These are phyloP conservation scores for Tinamus major DNA, from an alignment of 2,797 vertebrate species.

Conservation along the genomic window DNA sequence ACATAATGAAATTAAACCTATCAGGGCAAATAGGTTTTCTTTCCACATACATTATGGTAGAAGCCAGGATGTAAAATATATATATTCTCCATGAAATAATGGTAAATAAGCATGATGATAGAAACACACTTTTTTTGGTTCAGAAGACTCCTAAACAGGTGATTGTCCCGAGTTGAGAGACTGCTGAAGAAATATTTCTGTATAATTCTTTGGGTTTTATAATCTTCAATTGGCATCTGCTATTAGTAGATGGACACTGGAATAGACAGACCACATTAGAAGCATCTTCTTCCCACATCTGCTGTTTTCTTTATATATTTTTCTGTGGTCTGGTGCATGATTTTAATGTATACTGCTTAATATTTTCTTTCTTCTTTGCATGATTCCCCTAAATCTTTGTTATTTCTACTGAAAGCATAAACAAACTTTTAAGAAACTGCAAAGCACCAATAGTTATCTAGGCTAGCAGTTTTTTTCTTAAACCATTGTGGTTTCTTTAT, in stretches of 20 bases:
- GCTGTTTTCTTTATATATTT: neutral
- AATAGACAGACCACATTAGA: neutral
- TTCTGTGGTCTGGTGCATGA: neutral
- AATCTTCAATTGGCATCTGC: neutral
- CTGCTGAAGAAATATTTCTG: neutral
- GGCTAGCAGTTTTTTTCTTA: neutral
- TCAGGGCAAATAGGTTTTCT: neutral
- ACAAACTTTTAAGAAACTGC: neutral
- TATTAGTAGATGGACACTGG: neutral
- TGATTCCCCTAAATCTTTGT: neutral
- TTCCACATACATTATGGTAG: neutral
- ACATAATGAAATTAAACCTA: neutral
- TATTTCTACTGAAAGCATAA: neutral
- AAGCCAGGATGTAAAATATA: neutral
- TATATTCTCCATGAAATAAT: neutral
- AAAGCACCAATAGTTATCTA: neutral
- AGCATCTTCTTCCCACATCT: neutral
- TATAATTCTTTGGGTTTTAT: neutral
- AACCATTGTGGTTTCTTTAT: neutral
- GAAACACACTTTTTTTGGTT: neutral
- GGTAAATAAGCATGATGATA: neutral
- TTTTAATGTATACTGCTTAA: neutral
- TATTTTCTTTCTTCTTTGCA: neutral
- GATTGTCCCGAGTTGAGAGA: neutral
- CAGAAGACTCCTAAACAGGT: neutral